Evolutionary conservation across 2,113 vertebrate genomes (phyloP).

Genomic region (Corythoichthys intestinalis): DNA sequence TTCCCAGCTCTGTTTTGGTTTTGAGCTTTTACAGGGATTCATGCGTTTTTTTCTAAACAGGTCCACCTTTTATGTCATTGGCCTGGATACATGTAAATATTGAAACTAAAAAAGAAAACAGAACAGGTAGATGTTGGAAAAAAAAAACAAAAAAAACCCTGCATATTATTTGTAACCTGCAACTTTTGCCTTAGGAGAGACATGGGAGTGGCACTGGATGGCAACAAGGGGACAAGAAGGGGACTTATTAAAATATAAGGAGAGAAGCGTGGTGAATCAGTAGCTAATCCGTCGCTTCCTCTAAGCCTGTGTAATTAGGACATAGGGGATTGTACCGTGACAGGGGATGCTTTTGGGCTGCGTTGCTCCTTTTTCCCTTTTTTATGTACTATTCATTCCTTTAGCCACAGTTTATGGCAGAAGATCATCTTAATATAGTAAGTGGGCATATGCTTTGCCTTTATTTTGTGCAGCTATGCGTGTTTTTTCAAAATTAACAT

Average conservation of each 20-base stretch:
- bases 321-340: constrained; percentile 70
- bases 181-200: constrained; percentile 59
- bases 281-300: constrained; percentile 70
- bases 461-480: constrained; percentile 34
- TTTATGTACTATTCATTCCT: constrained; percentile 51
- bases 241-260: constrained; percentile 69
- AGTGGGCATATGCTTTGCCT: constrained; percentile 19
- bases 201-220: constrained; percentile 40
- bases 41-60: not conserved
- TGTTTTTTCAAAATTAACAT: constrained; percentile 43
- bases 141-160: constrained; percentile 26
- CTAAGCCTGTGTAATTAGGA: constrained; percentile 78
- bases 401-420: constrained; percentile 48
- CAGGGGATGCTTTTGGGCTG: constrained; percentile 61
- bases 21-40: not conserved
- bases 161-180: constrained; percentile 30
- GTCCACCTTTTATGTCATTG: not conserved
- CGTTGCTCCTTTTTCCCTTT: constrained; percentile 30
- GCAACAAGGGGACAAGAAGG: constrained; percentile 50
- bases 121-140: constrained; percentile 1
- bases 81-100: not conserved
- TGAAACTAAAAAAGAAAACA: not conserved
- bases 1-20: not conserved
- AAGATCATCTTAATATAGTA: constrained; percentile 60
- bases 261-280: constrained; percentile 67